A percentile compares a stretch with the other conserved stretches of the same genome.
Conservation (phyloP, 2,888 invertebrate species). For the Eupithecia insigniata region DNA sequence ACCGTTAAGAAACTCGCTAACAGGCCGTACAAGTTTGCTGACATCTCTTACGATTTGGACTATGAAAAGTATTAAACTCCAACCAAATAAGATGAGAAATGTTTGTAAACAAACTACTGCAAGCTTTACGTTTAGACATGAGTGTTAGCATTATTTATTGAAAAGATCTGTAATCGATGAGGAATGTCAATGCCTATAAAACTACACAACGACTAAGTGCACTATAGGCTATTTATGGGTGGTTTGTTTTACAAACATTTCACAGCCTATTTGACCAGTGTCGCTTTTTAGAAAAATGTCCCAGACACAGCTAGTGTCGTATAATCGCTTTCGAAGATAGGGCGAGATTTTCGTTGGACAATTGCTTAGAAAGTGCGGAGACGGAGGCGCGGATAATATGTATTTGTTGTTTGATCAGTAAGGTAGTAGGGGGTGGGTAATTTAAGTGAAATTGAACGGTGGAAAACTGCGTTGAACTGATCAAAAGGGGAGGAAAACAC, state of each 20-base stretch:
- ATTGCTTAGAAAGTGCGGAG: too few species aligned
- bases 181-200: not conserved
- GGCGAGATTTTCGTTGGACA: too few species aligned
- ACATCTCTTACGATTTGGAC: not conserved
- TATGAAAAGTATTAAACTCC: not conserved
- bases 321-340: too few species aligned
- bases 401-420: too few species aligned
- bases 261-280: too few species aligned
- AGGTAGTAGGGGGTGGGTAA: too few species aligned
- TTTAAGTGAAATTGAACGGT: too few species aligned
- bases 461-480: too few species aligned
- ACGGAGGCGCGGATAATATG: too few species aligned
- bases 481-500: too few species aligned
- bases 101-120: not conserved
- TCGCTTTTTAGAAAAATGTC: too few species aligned
- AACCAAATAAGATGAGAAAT: not conserved
- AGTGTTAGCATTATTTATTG: not conserved
- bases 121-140: not conserved
- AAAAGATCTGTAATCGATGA: not conserved
- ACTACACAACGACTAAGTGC: not conserved
- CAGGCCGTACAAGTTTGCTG: not conserved
- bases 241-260: not conserved
- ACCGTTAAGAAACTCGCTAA: conserved; percentile 59
- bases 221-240: not conserved
- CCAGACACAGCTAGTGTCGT: too few species aligned